These are phyloP conservation scores for Drosophila melanocephala DNA, from an alignment of 2,888 invertebrate genomes.

Conservation along the genomic window DNA sequence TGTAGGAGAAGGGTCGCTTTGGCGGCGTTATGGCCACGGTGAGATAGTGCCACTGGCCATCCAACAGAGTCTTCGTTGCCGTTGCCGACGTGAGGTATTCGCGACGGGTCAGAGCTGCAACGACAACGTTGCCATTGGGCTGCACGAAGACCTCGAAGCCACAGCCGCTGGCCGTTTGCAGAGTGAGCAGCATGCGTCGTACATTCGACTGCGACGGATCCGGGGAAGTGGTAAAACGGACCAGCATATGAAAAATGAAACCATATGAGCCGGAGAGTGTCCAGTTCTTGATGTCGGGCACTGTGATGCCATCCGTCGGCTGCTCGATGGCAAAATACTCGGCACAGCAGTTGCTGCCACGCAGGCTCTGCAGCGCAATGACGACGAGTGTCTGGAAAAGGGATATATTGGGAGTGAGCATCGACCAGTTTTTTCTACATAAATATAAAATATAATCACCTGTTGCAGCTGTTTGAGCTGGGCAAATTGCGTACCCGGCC, in stretches of 20 bases:
- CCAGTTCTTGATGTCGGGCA: slow-evolving; percentile 87
- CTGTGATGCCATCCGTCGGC: slow-evolving; percentile 86
- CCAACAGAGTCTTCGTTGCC: slow-evolving; percentile 84
- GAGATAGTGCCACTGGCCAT: slow-evolving; percentile 87
- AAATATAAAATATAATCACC: slow-evolving; percentile 57
- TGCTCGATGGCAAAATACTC: slow-evolving; percentile 87
- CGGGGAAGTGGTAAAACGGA: slow-evolving; percentile 86
- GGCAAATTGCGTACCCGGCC: slow-evolving; percentile 81
- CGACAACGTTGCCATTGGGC: slow-evolving; percentile 86
- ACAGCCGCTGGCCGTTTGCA: slow-evolving; percentile 86
- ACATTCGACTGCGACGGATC: slow-evolving; percentile 59
- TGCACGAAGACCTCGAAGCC: slow-evolving; percentile 88
- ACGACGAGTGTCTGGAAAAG: slow-evolving; percentile 80
- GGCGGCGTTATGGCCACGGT: slow-evolving; percentile 86
- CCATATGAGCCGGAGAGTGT: slow-evolving; percentile 87
- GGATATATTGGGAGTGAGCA: neutral
- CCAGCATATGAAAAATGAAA: slow-evolving; percentile 88
- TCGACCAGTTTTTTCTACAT: neutral
- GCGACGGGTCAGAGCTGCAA: slow-evolving; percentile 87
- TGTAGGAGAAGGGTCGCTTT: slow-evolving; percentile 87
- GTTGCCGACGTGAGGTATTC: slow-evolving; percentile 87
- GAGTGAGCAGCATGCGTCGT: slow-evolving; percentile 86
- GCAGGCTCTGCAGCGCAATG: slow-evolving; percentile 83
- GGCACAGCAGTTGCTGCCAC: slow-evolving; percentile 84
- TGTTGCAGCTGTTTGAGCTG: slow-evolving; percentile 83